Conservation (phyloP, 2,888 invertebrate genomes). For the Myopa testacea region DNA sequence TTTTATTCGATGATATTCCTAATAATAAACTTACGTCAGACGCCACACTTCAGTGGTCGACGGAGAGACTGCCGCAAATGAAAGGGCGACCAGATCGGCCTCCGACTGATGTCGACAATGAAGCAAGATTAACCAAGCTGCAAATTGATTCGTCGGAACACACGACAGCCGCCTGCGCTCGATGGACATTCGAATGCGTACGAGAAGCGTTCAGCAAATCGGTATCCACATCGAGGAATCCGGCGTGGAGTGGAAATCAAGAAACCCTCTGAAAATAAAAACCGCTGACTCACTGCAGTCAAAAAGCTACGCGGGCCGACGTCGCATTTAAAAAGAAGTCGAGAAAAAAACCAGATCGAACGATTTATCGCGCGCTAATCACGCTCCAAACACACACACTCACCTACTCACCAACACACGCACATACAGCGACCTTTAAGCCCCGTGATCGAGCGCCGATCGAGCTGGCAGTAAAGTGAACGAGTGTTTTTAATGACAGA, state of each 20-base stretch:
- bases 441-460: not conserved
- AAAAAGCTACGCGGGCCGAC: not conserved
- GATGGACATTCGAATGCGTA: not conserved
- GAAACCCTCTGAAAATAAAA: slow-evolving; percentile 8
- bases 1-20: no score
- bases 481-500: slow-evolving; percentile 35
- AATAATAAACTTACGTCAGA: no score
- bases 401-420: not conserved
- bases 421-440: not conserved
- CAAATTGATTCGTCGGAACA: slow-evolving; percentile 51
- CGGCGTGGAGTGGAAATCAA: slow-evolving; percentile 6
- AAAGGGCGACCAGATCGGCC: slow-evolving; percentile 46
- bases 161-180: slow-evolving; percentile 36
- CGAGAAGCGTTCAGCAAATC: not conserved
- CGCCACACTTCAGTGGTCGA: no score
- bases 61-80: no score
- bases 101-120: slow-evolving; percentile 53
- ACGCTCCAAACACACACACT: not conserved
- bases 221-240: not conserved
- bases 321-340: not conserved
- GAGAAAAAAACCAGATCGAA: not conserved
- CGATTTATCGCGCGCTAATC: slow-evolving; percentile 23
- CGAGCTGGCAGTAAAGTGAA: slow-evolving; percentile 20
- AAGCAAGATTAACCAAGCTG: slow-evolving; percentile 50
- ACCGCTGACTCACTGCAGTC: slow-evolving; percentile 13